phyloP scores from a whole-genome alignment of 2,113 vertebrate species.

The Aspidoscelis tigris region DNA sequence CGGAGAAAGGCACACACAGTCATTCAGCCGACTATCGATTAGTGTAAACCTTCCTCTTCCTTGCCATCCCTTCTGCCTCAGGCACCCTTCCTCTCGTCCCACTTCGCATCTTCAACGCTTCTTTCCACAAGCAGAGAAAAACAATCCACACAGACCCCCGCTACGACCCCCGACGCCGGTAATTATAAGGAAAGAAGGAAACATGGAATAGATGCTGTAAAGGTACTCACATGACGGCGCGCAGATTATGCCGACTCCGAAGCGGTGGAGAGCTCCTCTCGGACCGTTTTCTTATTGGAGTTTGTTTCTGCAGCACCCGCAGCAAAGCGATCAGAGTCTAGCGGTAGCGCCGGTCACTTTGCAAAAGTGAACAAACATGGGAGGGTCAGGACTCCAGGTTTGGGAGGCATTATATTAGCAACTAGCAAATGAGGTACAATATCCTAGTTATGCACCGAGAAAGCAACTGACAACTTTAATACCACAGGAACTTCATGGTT shows the following conservation, averaged over 20 bases:
- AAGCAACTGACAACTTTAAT: constrained; percentile 58
- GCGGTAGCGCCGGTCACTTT: constrained; percentile 66
- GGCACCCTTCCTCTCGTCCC: constrained; percentile 32
- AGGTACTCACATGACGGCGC: constrained; percentile 80
- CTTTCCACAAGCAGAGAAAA: constrained; percentile 47
- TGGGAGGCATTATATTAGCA: constrained; percentile 12
- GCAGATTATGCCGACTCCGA: constrained; percentile 35
- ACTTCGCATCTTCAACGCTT: constrained; percentile 24
- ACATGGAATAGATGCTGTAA: background rate
- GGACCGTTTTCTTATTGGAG: constrained; percentile 47
- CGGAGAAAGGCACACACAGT: constrained; percentile 42
- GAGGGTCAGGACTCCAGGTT: constrained; percentile 70
- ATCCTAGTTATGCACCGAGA: constrained; percentile 70
- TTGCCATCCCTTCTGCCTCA: constrained; percentile 46
- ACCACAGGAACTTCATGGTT: constrained; percentile 49
- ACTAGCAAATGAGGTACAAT: constrained; percentile 68
- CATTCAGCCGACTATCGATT: constrained; percentile 62
- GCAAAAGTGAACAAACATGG: constrained; percentile 65
- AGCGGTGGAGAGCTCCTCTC: constrained; percentile 58
- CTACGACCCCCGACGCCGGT: background rate
- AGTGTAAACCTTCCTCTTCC: constrained; percentile 42
- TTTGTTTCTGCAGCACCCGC: constrained; percentile 26
- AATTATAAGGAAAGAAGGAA: background rate
- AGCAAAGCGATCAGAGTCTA: constrained; percentile 57
- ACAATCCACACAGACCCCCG: constrained; percentile 4